Percentiles rank a stretch among this genome's conserved stretches.
phyloP scores from a whole-genome alignment of 1,140 invertebrate species.

The Apis cerana region DNA sequence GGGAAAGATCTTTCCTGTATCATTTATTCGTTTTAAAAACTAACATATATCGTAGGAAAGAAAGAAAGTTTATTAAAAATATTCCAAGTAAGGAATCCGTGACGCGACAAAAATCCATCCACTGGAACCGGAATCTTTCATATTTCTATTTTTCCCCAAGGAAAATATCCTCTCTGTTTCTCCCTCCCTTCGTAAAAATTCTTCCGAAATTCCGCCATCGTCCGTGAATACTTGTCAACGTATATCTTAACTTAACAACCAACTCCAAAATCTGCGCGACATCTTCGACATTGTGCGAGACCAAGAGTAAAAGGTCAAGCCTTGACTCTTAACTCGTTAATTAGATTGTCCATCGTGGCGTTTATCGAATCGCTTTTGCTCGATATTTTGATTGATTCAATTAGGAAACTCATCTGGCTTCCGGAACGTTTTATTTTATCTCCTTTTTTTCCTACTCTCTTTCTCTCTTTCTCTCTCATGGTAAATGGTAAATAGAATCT shows the following conservation, averaged over 20 bases:
- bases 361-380: conserved; percentile 16
- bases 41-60: background rate
- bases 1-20: too few relatives aligned
- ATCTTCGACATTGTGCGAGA: background rate
- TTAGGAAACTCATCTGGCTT: conserved; percentile 68
- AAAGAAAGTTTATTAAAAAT: background rate
- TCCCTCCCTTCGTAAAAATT: background rate
- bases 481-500: too few relatives aligned
- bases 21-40: too few relatives aligned
- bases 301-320: background rate
- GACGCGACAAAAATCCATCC: background rate
- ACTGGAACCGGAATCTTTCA: background rate
- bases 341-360: conserved; percentile 6
- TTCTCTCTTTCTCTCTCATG: too few relatives aligned
- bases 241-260: background rate
- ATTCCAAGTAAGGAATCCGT: background rate
- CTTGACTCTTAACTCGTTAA: conserved; percentile 6
- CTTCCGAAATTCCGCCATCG: too few relatives aligned
- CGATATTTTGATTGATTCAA: conserved; percentile 75
- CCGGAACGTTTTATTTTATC: background rate
- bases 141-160: background rate
- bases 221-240: background rate
- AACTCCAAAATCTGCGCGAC: background rate
- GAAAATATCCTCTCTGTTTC: background rate
- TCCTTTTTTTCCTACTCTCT: background rate